A percentile compares a stretch with the other conserved stretches of the same genome.
These are phyloP conservation scores for Scyliorhinus canicula DNA, from an alignment of 2,797 vertebrate genomes.

Conservation along the genomic window DNA sequence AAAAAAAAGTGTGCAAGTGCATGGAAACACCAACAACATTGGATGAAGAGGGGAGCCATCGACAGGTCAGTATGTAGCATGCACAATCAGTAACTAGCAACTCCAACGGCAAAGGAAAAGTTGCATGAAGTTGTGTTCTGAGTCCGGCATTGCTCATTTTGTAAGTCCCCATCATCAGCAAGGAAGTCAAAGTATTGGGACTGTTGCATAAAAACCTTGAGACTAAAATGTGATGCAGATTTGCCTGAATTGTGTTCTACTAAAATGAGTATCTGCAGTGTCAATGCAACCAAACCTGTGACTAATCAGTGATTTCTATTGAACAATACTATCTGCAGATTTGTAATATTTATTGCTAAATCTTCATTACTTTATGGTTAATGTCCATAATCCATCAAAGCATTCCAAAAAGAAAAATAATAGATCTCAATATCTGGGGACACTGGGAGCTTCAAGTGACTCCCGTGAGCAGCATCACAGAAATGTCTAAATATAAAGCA, in stretches of 20 bases:
- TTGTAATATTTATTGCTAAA: not conserved
- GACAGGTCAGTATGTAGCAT: not conserved
- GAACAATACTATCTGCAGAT: not conserved
- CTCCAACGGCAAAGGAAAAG: not conserved
- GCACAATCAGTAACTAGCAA: not conserved
- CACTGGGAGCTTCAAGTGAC: not conserved
- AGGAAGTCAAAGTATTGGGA: not conserved
- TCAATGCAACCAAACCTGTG: not conserved
- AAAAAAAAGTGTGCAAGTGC: not conserved
- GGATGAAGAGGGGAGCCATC: not conserved
- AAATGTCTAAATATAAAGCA: not conserved
- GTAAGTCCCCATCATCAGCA: not conserved
- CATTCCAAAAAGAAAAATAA: not conserved
- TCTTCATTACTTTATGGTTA: not conserved
- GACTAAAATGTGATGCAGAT: not conserved
- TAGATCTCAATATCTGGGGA: not conserved
- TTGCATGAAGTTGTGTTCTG: not conserved
- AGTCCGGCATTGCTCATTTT: not conserved
- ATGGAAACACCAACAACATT: not conserved
- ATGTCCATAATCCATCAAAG: not conserved
- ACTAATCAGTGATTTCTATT: not conserved
- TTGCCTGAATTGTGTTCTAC: not conserved
- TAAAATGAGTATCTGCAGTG: not conserved
- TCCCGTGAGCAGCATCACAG: not conserved
- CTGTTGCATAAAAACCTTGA: not conserved